Conservation (phyloP, 2,113 vertebrate genomes). For the Mus pahari region DNA sequence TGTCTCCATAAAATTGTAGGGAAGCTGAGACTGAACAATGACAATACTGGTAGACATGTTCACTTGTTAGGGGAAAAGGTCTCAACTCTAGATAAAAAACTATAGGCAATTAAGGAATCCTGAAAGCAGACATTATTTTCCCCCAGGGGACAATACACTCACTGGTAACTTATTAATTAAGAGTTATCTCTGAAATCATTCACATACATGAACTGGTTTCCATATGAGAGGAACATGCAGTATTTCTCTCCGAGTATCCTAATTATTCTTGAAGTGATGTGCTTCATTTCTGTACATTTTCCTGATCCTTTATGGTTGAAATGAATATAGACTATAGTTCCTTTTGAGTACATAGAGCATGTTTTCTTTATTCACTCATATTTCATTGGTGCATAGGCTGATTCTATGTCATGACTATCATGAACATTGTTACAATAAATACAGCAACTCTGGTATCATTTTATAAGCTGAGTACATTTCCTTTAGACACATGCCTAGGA, state of each 20-base stretch:
- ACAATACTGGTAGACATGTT: neutral
- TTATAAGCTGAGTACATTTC: neutral
- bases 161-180: neutral
- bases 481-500: neutral
- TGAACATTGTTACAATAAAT: neutral
- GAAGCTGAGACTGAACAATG: neutral
- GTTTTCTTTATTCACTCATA: neutral
- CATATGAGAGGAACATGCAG: neutral
- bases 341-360: neutral
- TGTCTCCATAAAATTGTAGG: neutral
- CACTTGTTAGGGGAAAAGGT: neutral
- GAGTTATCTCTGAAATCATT: neutral
- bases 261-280: neutral
- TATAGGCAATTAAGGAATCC: neutral
- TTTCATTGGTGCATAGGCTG: too few relatives aligned
- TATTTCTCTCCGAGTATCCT: neutral
- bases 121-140: neutral
- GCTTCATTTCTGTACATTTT: neutral
- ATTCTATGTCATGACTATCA: too few relatives aligned
- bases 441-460: accelerated
- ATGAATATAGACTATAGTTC: neutral
- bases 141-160: neutral
- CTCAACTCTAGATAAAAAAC: neutral
- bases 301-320: neutral
- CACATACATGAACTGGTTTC: neutral